A percentile compares a stretch with the other conserved stretches of the same genome.
Evolutionary conservation across 1,140 invertebrate species (phyloP).

Genomic region (Trypoxylus dichotomus): DNA sequence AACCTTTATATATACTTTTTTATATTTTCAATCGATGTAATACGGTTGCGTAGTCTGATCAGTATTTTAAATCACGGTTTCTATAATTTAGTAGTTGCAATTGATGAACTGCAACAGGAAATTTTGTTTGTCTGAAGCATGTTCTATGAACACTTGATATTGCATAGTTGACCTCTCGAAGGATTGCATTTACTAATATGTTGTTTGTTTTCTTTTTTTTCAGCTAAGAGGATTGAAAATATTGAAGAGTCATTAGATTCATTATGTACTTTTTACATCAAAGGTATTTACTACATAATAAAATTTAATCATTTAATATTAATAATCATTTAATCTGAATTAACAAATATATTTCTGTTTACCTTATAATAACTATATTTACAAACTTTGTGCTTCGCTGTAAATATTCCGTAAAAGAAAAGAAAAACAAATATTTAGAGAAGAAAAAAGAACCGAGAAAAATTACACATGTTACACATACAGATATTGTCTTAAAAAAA

Average conservation of each 20-base stretch:
- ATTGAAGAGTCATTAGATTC: slow-evolving; percentile 26
- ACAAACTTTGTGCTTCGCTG: neutral
- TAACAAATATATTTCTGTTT: slow-evolving; percentile 21
- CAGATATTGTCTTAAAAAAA: neutral
- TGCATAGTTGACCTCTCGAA: neutral
- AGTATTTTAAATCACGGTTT: no score
- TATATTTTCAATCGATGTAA: no score
- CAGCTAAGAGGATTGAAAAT: slow-evolving; percentile 24
- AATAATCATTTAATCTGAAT: slow-evolving; percentile 23
- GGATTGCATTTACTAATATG: neutral
- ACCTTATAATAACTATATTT: slow-evolving; percentile 11
- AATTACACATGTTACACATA: neutral
- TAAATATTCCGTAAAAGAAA: neutral
- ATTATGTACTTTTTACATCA: slow-evolving; percentile 8
- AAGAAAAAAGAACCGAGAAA: neutral
- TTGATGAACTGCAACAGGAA: no score
- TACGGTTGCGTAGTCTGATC: no score
- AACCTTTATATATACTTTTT: no score
- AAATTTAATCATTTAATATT: slow-evolving; percentile 27
- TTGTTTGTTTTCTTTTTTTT: neutral
- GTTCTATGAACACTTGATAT: no score
- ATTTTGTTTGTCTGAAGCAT: no score
- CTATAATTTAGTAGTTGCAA: no score
- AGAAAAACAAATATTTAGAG: neutral
- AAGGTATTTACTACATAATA: slow-evolving; percentile 29